Evolutionary conservation across 1,140 invertebrate genomes (phyloP), one percentile per base, ranked within the genome.

Genomic region (Apis dorsata): DNA sequence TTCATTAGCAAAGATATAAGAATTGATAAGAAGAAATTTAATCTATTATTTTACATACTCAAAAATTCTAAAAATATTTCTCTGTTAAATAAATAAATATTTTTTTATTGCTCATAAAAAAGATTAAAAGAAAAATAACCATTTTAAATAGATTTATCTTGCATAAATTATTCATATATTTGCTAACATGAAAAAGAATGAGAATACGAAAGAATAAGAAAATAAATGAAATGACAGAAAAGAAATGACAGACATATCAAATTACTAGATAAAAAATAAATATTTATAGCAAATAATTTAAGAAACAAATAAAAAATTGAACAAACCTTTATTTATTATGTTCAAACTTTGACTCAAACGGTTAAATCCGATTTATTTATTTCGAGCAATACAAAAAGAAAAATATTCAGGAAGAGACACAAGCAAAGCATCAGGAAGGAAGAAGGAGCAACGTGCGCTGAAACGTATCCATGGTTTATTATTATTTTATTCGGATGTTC

Each of bases 371-470:
- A 65, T 51, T 63, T 28, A 53, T 65, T 44, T 51, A 55, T 73
- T 80, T 85, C 86, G 89, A 87, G 90, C 87, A 88, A 91, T 86
- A 90, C 90, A 89, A 86, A 84, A 86, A 87, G 86, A 83, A 55
- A 86, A 84, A 87, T 88, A 86, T 89, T 89, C 90, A 88, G 53
- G 12, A 19, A 28, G 12, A 17, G 28, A 82, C n/a, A 76, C 15
- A 44, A 55, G 7, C 21, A 12, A 69, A 69, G 49, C 19, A 51
- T 60, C 80, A 77, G 65, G 80, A 62, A 77, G 73, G 73, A 69
- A 81, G 73, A 73, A n/a, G 57, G 71, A 79, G 55, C 81, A 73
- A 77, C 60, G 17, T 34, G 71, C 55, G 68, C n/a, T 55, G 82
- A 59, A 75, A 79, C 66, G 82, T 75, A 76, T 73, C 66, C 86